These are phyloP conservation scores for Phortica magna DNA, from an alignment of 2,888 invertebrate genomes.

Conservation along the genomic window DNA sequence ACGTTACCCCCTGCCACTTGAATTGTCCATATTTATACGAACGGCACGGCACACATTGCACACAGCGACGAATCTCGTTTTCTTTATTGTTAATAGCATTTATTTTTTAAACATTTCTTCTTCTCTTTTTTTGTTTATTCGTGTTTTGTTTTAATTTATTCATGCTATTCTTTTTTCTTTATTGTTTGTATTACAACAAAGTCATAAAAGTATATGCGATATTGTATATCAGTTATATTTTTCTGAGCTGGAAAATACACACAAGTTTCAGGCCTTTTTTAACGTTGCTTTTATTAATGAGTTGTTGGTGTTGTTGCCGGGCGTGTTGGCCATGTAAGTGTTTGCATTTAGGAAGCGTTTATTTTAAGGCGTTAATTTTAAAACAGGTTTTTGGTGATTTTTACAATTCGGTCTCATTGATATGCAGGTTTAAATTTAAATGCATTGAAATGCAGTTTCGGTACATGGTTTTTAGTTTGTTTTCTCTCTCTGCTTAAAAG, in stretches of 20 bases:
- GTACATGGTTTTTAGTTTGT: neutral
- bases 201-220: too few relatives aligned
- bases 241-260: neutral
- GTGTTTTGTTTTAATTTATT: neutral
- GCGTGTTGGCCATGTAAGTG: slow-evolving; percentile 18
- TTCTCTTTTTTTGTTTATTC: neutral
- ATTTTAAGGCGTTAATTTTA: slow-evolving; percentile 8
- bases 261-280: neutral
- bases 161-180: too few relatives aligned
- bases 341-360: slow-evolving; percentile 26
- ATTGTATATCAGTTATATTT: too few relatives aligned
- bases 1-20: neutral
- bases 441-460: slow-evolving; percentile 17
- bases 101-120: neutral
- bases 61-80: neutral
- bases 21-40: slow-evolving; percentile 1
- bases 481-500: neutral
- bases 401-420: slow-evolving; percentile 4
- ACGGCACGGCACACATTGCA: neutral
- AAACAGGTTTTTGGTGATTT: slow-evolving; percentile 18
- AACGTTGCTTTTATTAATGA: slow-evolving; percentile 25
- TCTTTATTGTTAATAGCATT: slow-evolving; percentile 1
- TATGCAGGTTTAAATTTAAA: slow-evolving; percentile 1
- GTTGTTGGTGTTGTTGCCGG: neutral
- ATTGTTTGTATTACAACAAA: too few relatives aligned